Base-by-base conservation (phyloP, 2,113 vertebrate species). In the Perognathus longimembris region DNA sequence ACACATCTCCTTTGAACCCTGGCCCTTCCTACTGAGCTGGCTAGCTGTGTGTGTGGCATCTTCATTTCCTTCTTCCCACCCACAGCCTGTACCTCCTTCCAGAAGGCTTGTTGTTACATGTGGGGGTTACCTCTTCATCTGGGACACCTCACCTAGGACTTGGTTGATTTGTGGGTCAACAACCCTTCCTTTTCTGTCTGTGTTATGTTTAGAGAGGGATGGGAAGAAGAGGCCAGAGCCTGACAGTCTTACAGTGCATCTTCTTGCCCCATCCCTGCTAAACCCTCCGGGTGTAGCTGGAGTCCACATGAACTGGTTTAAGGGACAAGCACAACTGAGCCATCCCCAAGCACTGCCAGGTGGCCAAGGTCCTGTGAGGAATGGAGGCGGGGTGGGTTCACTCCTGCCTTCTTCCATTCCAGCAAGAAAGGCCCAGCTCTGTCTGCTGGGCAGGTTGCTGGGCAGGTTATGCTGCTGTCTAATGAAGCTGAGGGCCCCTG, bases 11-110 rank as follows among this genome's bases (percentile, higher is more conserved):
- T 36, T 0, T 1, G 54, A 24, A 57, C 4, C 3, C 38, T 77
- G n/a, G 15, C 14, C 11, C 26, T 18, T 42, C 45, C 26, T 22
- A 17, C 36, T 32, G 4, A 40, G 1, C 15, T 28, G 26, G 17
- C 4, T 26, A 28, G 36, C 28, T 71, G 2, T 30, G 32, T 0
- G 0, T 6, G 42, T 0, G 7, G 3, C 3, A 9, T 22, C 54
- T 66, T 34, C 20, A 26, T 1, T 17, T 63, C 30, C 20, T 45
- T 8, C 36, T 36, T 86, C 73, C 36, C 1, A 15, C 1, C 24
- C 1, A 0, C 15, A 24, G 59, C 84, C 21, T 0, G 5, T 61
- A 50, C 64, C 26, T 64, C 32, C 77, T 66, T 5, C 22, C 18
- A 6, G 28, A 11, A 15, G 30, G 2, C 32, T 30, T 40, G 6